Conservation (phyloP, 1,140 invertebrate species). For the Solenopsis invicta region DNA sequence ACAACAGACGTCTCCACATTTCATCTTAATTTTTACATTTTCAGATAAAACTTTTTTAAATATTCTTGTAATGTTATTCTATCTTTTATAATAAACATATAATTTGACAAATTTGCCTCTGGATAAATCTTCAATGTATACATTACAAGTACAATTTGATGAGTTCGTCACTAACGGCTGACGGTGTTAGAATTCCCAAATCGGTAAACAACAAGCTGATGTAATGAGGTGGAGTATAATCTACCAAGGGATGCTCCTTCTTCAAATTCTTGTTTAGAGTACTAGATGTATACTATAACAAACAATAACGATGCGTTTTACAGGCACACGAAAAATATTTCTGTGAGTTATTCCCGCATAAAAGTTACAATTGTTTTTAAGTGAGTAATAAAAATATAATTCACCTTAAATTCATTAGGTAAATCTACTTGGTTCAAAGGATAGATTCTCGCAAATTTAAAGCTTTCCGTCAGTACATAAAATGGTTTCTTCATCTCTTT, state of each 20-base stretch:
- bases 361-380: neutral
- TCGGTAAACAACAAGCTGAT: slow-evolving; percentile 98
- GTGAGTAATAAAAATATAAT: neutral
- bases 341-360: neutral
- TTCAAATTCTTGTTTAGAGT: slow-evolving; percentile 88
- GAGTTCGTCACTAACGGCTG: slow-evolving; percentile 98
- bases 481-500: slow-evolving; percentile 97
- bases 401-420: slow-evolving; percentile 95
- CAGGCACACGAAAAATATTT: slow-evolving; percentile 21
- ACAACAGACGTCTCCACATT: neutral
- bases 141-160: slow-evolving; percentile 97
- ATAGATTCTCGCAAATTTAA: slow-evolving; percentile 98
- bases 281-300: slow-evolving; percentile 90
- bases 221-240: slow-evolving; percentile 98
- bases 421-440: slow-evolving; percentile 97
- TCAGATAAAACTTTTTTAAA: neutral
- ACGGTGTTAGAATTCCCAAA: slow-evolving; percentile 97
- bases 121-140: neutral
- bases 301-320: slow-evolving; percentile 45
- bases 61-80: neutral
- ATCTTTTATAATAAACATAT: neutral
- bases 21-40: slow-evolving; percentile 16
- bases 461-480: slow-evolving; percentile 98
- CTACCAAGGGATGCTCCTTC: slow-evolving; percentile 95
- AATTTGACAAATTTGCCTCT: slow-evolving; percentile 29